phyloP scores from a whole-genome alignment of 2,888 invertebrate genomes.

The Hypomecis punctinalis region DNA sequence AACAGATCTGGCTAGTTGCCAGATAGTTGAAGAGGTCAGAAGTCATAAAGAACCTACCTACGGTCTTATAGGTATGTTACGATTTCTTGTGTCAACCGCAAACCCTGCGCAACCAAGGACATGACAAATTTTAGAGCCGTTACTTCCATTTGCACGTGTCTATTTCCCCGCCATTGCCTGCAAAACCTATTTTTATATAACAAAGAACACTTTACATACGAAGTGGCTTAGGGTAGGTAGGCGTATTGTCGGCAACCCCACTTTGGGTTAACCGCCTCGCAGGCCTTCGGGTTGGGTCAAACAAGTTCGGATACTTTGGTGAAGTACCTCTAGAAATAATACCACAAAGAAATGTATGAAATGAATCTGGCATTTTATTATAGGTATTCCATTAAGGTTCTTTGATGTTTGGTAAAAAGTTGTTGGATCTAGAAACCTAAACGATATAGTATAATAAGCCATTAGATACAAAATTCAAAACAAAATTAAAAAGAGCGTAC shows the following conservation, averaged over 20 bases:
- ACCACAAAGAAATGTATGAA: neutral
- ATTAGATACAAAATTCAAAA: no score
- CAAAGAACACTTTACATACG: conserved; percentile 27
- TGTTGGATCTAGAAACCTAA: no score
- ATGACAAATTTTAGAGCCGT: conserved; percentile 46
- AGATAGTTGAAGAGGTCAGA: conserved; percentile 10
- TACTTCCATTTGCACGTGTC: conserved; percentile 48
- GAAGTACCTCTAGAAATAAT: conserved; percentile 7
- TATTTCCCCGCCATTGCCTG: conserved; percentile 46
- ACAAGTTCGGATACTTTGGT: conserved; percentile 11
- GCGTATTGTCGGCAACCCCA: conserved; percentile 20
- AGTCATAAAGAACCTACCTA: neutral
- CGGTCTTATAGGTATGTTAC: neutral
- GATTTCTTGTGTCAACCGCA: conserved; percentile 1
- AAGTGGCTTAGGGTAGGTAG: conserved; percentile 23
- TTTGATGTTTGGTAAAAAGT: no score
- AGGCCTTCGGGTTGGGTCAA: conserved; percentile 10
- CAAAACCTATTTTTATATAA: conserved; percentile 21
- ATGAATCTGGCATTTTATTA: neutral
- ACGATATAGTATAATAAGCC: no score
- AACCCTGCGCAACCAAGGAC: neutral
- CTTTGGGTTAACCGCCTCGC: conserved; percentile 20
- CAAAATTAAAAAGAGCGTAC: neutral
- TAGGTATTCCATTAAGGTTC: neutral
- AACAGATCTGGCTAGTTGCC: conserved; percentile 27